Base-by-base conservation (phyloP, 2,113 vertebrate genomes). In the Petaurus breviceps region DNA sequence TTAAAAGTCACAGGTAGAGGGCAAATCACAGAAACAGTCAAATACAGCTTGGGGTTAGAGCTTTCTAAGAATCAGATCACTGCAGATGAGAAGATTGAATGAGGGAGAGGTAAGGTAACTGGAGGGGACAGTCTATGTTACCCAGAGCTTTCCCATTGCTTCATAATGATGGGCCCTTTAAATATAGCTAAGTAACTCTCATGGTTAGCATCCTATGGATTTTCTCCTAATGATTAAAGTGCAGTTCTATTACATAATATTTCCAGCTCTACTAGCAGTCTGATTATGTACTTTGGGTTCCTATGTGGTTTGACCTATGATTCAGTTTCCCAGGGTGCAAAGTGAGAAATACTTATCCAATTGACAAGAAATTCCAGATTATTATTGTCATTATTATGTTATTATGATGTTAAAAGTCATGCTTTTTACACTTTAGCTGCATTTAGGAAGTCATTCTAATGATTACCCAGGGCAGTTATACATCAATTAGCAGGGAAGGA, bases 141-240 rank as follows among this genome's bases (percentile, higher is more conserved):
- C 23, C 8, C 9, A 46, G 31, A 90, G 26, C 16, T 93, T 61
- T 23, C 50, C 3, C 8, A 12, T 2, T 51, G 22, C 19, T 37
- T 43, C 31, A 14, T 51, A 54, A 52, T 47, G 31, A 89, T 55
- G 90, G 96, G 6, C 43, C 54, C 51, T 97, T 43, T 93, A 84
- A 90, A 37, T 89, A 0, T 19, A n/a, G 84, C 31, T 47, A 52
- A 49, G 31, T 57, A 49, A 61, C 53, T 95, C 51, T 92, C 96
- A 92, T 92, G 49, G 46, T 96, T 91, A 31, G 49, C 94, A 19
- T 90, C 94, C 93, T 57, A 84, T 94, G 92, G 53, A 77, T 91
- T 92, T 94, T 93, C 61, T 92, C 92, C 51, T 84, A 28, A 61
- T 92, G 94, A 96, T 93, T 96, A 94, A 97, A 95, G 91, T 31